Conservation (phyloP, 2,797 vertebrate genomes). For the Argya squamiceps region DNA sequence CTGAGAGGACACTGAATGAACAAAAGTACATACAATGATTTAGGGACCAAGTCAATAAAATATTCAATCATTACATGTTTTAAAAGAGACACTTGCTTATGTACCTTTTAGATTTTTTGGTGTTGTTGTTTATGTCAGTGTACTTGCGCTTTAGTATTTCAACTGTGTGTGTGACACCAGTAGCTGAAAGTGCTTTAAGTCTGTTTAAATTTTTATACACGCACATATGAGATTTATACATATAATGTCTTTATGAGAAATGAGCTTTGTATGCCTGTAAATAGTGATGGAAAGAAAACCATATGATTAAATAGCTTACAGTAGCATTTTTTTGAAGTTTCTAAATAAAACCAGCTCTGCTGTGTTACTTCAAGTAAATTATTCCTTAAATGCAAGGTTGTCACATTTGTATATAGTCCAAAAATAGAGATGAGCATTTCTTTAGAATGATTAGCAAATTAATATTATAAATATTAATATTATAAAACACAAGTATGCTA, state of each 20-base stretch:
- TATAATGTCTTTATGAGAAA: not conserved
- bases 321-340: not conserved
- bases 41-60: not conserved
- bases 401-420: not conserved
- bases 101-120: not conserved
- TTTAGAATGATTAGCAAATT: not conserved
- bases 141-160: not conserved
- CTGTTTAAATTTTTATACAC: not conserved
- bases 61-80: not conserved
- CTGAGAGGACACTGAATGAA: not conserved
- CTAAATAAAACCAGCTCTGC: not conserved
- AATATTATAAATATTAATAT: slow-evolving; percentile 1
- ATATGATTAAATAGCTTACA: not conserved
- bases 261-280: not conserved
- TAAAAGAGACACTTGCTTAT: not conserved
- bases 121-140: not conserved
- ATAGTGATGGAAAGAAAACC: not conserved
- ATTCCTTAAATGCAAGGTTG: not conserved
- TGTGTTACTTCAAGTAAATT: not conserved
- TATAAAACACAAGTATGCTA: not conserved
- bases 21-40: slow-evolving; percentile 18
- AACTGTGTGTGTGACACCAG: not conserved
- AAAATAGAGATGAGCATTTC: not conserved
- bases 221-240: fast-evolving
- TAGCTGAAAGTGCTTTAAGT: not conserved